Evolutionary conservation across 2,113 vertebrate species (phyloP), one percentile per base, ranked within the genome.

Genomic region (Bambusicola thoracicus): DNA sequence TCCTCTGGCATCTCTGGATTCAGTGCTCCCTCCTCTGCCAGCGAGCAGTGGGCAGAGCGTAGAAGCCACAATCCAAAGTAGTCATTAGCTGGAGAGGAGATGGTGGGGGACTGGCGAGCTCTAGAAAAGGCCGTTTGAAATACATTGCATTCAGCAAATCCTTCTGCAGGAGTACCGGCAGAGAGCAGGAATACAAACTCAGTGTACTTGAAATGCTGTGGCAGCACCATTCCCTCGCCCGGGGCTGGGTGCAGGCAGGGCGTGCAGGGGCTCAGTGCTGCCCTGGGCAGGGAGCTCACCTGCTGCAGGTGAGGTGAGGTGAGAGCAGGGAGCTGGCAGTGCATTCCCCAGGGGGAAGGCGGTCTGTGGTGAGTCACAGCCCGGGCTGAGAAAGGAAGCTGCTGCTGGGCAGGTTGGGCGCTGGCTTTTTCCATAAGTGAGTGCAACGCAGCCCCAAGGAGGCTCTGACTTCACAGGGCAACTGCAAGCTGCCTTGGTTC

Each of bases 181-280:
- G 56, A 17, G 30, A 27, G 4, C 6, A 8, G 72, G 40, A 36
- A 13, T 19, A 16, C 3, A 1, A 22, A 6, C 0, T 8, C 0
- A 12, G 13, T 34, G 70, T 7, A 5, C 36, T 21, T 10, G 27
- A 36, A 7, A 49, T 1, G 11, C 55, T 34, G 76, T 20, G 2
- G 40, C 3, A 3, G 76, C 75, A 68, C 80, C 3, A 0, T 49
- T 5, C 32, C 41, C 41, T 32, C 1, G 22, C 61, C 3, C 8
- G 34, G 46, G 43, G 81, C 61, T 18, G 58, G 19, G 6, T n/a
- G 36, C 4, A 5, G 85, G 65, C 63, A 70, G 68, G 91, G 21
- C 46, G 0, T 48, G 90, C 76, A 0, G 0, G 72, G 63, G 73
- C 91, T 73, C 3, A 0, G 79, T 0, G 53, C 38, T n/a, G 70